Evolutionary conservation across 2,797 vertebrate species (phyloP), one percentile per base, ranked within the genome.

Genomic region (Labroides dimidiatus): DNA sequence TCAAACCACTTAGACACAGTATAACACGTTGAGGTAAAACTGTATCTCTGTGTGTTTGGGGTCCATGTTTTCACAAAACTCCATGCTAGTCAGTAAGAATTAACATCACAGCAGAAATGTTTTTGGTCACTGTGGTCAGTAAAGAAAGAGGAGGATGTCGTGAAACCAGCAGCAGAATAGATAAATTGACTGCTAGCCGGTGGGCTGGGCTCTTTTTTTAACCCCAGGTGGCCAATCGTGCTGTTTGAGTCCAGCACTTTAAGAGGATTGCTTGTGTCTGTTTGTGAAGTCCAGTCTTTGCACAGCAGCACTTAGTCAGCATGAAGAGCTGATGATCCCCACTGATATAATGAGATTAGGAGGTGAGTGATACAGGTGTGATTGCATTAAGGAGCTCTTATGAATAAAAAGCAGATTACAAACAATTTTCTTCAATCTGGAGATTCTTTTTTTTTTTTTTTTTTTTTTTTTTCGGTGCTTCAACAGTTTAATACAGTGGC

Each of bases 221-320:
- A 67, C 64, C 81, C 74, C 76, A 80, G 71, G 81, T 84, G 84
- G 79, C 81, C 88, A 83, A 84, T 87, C 82, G 70, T 70, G 37
- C 60, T 70, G 76, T 89, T 85, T 85, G 72, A 86, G 76, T 77
- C 57, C 72, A 88, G 81, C 89, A 86, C 90, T 89, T 89, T 78
- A 85, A 87, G 51, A 65, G 77, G 84, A 92, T 87, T 84, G 87
- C 87, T 81, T 87, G 56, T 60, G 76, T 83, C 58, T 24, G 44
- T 49, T 62, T 39, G 27, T 79, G 55, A 68, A 61, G 23, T 72
- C 47, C 24, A 30, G 72, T 71, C 75, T 82, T 69, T 57, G 69
- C 61, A 70, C 71, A 56, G 53, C 72, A 69, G 33, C 49, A 78
- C 64, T 83, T 60, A 78, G 84, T 89, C 87, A 90, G 89, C 84